Conservation (phyloP, 2,113 vertebrate genomes). For the Dinomys branickii region DNA sequence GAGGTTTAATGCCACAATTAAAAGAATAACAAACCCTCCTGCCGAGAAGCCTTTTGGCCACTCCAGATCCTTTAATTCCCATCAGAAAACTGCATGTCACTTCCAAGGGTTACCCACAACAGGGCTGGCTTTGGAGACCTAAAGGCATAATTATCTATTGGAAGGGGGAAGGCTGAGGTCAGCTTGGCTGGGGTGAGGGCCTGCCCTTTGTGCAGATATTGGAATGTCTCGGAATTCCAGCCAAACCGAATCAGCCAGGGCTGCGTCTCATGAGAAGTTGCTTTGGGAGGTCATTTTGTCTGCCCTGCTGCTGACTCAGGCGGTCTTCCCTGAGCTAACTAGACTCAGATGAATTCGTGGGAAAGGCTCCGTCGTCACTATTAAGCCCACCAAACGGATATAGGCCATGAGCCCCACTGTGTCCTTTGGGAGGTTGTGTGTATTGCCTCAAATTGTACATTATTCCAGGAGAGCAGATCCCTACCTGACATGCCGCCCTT, state of each 20-base stretch:
- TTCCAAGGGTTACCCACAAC: conserved; percentile 62
- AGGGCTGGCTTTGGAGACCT: conserved; percentile 46
- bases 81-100: conserved; percentile 32
- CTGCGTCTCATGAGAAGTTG: conserved; percentile 64
- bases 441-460: background rate
- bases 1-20: conserved; percentile 65
- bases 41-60: conserved; percentile 57
- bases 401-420: background rate
- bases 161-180: conserved; percentile 68
- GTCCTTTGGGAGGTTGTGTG: background rate
- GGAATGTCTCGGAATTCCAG: conserved; percentile 72
- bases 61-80: conserved; percentile 69
- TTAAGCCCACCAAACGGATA: background rate
- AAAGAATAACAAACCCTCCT: conserved; percentile 65
- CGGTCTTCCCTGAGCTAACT: conserved; percentile 47
- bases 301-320: conserved; percentile 69
- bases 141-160: conserved; percentile 51
- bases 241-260: conserved; percentile 64
- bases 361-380: conserved; percentile 49
- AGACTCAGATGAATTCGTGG: conserved; percentile 60
- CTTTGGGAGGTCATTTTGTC: conserved; percentile 74
- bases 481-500: background rate
- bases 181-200: conserved; percentile 58
- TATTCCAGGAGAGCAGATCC: background rate
- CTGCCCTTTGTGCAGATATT: conserved; percentile 49